These are phyloP conservation scores for Choristoneura rosaceana DNA, from an alignment of 2,888 invertebrate species.

Conservation along the genomic window DNA sequence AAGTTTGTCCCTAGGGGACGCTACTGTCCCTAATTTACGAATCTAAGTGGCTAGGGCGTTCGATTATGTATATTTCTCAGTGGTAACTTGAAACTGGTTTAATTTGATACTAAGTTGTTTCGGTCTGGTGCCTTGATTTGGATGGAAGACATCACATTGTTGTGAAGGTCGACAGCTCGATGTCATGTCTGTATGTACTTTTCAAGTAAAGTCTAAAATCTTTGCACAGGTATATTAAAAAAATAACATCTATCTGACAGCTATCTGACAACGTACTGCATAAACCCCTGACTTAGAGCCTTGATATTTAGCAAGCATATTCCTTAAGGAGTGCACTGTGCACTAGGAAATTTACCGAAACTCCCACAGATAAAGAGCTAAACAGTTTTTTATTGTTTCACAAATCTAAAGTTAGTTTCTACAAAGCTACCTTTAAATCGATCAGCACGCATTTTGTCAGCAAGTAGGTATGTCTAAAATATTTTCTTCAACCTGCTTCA, in stretches of 20 bases:
- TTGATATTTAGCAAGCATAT: too few relatives aligned
- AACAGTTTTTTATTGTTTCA: too few relatives aligned
- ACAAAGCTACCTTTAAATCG: background rate
- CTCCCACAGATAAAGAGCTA: too few relatives aligned
- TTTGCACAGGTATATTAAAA: too few relatives aligned
- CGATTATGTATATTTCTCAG: slow-evolving; percentile 7
- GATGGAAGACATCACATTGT: background rate
- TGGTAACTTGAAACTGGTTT: slow-evolving; percentile 2
- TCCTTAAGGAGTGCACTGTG: too few relatives aligned
- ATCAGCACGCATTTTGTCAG: background rate
- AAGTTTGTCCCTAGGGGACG: slow-evolving; percentile 3
- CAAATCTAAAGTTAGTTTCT: too few relatives aligned
- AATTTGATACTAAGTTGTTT: slow-evolving; percentile 16
- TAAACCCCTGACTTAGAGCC: too few relatives aligned
- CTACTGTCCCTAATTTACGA: slow-evolving; percentile 21
- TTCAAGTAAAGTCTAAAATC: too few relatives aligned
- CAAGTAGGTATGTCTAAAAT: background rate
- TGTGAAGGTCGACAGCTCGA: background rate
- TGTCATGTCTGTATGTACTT: background rate
- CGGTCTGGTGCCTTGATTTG: background rate
- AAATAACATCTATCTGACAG: too few relatives aligned
- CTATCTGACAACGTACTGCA: too few relatives aligned
- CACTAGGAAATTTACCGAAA: too few relatives aligned
- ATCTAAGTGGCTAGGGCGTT: slow-evolving; percentile 5
- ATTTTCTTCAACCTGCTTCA: background rate